Conservation (phyloP, 2,888 invertebrate species). For the Lepidonotus clava region DNA sequence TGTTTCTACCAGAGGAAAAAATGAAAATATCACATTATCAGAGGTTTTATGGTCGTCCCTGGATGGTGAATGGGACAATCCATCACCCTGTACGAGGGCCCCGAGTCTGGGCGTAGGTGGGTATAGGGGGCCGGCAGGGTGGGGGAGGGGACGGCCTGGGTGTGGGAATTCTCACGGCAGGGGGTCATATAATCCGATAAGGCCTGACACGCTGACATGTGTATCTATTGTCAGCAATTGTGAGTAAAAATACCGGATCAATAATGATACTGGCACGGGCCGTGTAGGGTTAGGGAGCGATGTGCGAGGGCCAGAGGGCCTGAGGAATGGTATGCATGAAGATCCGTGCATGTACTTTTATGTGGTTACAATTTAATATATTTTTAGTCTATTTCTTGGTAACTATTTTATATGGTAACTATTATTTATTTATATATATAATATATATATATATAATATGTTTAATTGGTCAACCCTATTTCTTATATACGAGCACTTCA, state of each 20-base stretch:
- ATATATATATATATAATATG: too few species aligned
- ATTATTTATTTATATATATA: too few species aligned
- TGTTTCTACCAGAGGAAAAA: too few species aligned
- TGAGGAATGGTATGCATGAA: not conserved
- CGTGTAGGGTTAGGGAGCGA: not conserved
- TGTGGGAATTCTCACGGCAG: constrained; percentile 18
- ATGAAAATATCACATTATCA: too few species aligned
- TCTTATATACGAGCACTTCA: too few species aligned
- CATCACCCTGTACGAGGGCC: constrained; percentile 41
- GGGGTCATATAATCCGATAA: constrained; percentile 31
- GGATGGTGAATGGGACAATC: constrained; percentile 36
- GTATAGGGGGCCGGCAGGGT: not conserved
- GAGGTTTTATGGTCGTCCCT: not conserved
- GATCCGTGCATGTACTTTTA: too few species aligned
- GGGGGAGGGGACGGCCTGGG: not conserved
- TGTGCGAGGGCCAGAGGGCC: not conserved
- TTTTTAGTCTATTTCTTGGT: too few species aligned
- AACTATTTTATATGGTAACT: too few species aligned
- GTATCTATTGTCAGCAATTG: constrained; percentile 48
- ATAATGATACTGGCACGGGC: not conserved
- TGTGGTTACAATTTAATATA: too few species aligned
- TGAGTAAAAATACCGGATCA: not conserved
- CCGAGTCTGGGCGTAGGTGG: too few species aligned
- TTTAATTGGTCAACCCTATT: too few species aligned
- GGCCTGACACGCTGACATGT: constrained; percentile 7